These are phyloP conservation scores for Dysidea cf. avara DNA, from an alignment of 37 sponge, comb jelly and placozoan species.

Conservation along the genomic window DNA sequence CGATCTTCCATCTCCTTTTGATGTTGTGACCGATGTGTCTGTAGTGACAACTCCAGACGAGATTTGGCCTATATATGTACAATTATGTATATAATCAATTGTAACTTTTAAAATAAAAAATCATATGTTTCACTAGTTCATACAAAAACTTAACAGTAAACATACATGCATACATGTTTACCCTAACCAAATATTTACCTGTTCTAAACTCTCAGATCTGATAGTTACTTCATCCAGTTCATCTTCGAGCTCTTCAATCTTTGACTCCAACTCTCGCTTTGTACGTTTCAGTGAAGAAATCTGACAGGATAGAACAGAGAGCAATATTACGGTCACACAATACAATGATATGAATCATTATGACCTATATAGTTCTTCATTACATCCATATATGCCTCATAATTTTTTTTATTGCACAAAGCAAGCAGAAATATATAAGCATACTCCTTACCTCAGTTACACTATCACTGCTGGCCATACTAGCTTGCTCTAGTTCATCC, in stretches of 20 bases:
- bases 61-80: slow-evolving; percentile 50
- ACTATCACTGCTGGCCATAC: slow-evolving; percentile 23
- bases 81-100: no score
- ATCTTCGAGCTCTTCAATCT: slow-evolving; percentile 91
- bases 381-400: neutral
- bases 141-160: neutral
- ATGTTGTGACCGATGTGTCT: slow-evolving; percentile 60
- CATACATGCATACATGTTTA: neutral
- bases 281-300: slow-evolving; percentile 72
- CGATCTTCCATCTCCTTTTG: slow-evolving; percentile 83
- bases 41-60: slow-evolving; percentile 75
- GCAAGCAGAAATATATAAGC: no score
- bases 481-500: slow-evolving; percentile 69
- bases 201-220: slow-evolving; percentile 44
- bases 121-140: no score
- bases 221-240: slow-evolving; percentile 88
- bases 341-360: neutral
- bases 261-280: slow-evolving; percentile 85
- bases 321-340: neutral
- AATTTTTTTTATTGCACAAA: no score
- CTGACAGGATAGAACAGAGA: slow-evolving; percentile 21
- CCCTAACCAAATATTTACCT: neutral
- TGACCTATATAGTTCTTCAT: neutral
- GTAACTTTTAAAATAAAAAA: no score
- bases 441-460: slow-evolving; percentile 17